These are phyloP conservation scores for Eupithecia subumbrata DNA, from an alignment of 2,888 invertebrate genomes.

Conservation along the genomic window DNA sequence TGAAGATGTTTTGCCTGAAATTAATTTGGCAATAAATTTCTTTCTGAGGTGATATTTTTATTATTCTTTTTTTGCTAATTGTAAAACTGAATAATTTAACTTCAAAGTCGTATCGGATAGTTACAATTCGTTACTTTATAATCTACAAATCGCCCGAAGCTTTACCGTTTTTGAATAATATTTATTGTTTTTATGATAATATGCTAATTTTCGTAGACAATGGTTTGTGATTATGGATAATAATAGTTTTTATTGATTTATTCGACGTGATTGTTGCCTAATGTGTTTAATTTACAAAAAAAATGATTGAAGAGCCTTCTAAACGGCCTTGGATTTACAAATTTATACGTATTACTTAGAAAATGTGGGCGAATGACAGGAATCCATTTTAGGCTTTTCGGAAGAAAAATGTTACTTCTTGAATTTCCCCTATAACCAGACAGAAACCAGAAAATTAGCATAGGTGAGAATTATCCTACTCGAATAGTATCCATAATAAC, in stretches of 20 bases:
- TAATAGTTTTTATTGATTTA: slow-evolving; percentile 16
- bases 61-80: not conserved
- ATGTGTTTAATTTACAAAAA: not conserved
- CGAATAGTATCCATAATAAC: not conserved
- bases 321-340: not conserved
- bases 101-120: slow-evolving; percentile 14
- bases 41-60: no score
- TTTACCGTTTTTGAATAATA: slow-evolving; percentile 17
- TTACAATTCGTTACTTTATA: slow-evolving; percentile 10
- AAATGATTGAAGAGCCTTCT: slow-evolving; percentile 1
- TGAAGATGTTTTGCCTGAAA: no score
- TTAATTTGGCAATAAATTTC: no score
- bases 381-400: not conserved
- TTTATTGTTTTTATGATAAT: slow-evolving; percentile 32
- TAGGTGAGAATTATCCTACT: not conserved
- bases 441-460: not conserved
- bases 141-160: slow-evolving; percentile 29
- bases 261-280: slow-evolving; percentile 12
- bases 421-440: not conserved
- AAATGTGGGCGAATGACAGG: not conserved
- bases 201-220: slow-evolving; percentile 26
- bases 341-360: not conserved
- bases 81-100: not conserved
- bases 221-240: slow-evolving; percentile 22
- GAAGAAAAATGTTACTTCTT: not conserved